Percentiles rank a stretch among this genome's conserved stretches.
Evolutionary conservation across 2,888 invertebrate species (phyloP).

Genomic region (Catonia carolina): DNA sequence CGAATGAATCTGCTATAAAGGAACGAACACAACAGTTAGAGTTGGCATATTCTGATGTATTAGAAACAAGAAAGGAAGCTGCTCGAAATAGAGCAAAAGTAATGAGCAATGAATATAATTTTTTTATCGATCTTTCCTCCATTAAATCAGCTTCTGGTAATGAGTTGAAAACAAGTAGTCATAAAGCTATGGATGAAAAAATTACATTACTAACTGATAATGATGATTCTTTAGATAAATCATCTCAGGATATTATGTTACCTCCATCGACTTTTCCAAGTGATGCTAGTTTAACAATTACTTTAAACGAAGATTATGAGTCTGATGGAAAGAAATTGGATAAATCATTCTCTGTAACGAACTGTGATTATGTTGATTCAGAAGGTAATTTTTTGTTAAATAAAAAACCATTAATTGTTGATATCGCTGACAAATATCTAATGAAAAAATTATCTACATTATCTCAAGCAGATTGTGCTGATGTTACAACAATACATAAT

Average conservation of each 20-base stretch:
- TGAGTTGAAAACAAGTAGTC: too few species aligned
- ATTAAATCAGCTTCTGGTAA: too few species aligned
- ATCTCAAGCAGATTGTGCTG: conserved; percentile 1
- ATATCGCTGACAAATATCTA: neutral
- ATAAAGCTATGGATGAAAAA: neutral
- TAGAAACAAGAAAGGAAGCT: conserved; percentile 20
- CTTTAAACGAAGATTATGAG: too few species aligned
- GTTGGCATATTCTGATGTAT: conserved; percentile 11
- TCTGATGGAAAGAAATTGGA: neutral
- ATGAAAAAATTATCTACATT: too few species aligned
- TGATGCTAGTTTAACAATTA: too few species aligned
- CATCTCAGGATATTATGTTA: too few species aligned
- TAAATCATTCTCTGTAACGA: neutral
- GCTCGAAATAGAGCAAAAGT: conserved; percentile 17
- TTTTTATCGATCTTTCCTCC: neutral
- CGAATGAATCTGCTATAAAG: neutral
- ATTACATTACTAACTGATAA: too few species aligned
- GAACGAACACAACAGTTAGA: conserved; percentile 12
- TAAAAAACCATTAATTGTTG: conserved; percentile 1
- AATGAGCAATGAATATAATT: conserved; percentile 20
- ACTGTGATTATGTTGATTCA: neutral
- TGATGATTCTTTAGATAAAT: neutral
- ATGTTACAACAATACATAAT: conserved; percentile 15
- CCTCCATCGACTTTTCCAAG: neutral
- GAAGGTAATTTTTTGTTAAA: neutral